Conservation (phyloP, 2,113 vertebrate species). For the Egretta garzetta region DNA sequence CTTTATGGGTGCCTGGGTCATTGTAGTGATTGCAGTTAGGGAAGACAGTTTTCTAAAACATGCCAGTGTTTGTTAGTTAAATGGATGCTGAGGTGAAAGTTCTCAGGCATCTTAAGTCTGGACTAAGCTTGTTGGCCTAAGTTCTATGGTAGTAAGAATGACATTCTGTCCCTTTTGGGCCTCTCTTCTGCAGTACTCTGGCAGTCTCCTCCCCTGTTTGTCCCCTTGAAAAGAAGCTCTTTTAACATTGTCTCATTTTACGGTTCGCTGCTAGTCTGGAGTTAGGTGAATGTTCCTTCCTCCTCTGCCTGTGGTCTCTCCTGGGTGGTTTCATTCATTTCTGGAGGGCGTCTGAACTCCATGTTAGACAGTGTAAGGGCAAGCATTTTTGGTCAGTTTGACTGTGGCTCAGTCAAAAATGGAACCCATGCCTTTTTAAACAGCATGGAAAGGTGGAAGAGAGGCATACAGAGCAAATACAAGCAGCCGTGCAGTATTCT, state of each 20-base stretch:
- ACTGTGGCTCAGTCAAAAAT: background rate
- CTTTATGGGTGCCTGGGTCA: background rate
- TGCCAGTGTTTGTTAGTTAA: background rate
- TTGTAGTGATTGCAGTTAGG: background rate
- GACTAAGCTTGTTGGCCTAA: background rate
- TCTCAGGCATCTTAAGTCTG: background rate
- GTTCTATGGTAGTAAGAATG: background rate
- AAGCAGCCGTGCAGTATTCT: background rate
- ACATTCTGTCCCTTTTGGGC: background rate
- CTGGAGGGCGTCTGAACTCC: background rate
- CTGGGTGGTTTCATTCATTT: background rate
- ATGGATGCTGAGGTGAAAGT: background rate
- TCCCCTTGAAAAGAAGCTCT: background rate
- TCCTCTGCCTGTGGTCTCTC: background rate
- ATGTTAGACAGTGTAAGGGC: background rate
- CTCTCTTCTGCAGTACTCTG: background rate
- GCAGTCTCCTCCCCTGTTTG: background rate
- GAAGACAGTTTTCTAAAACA: background rate
- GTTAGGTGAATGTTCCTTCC: background rate
- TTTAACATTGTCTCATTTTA: background rate
- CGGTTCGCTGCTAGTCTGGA: background rate
- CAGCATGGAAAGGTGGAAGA: background rate
- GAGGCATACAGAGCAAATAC: background rate
- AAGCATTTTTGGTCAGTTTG: background rate
- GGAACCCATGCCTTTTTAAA: background rate